Base-by-base conservation (phyloP, 2,113 vertebrate species). In the Cichladusa arquata region DNA sequence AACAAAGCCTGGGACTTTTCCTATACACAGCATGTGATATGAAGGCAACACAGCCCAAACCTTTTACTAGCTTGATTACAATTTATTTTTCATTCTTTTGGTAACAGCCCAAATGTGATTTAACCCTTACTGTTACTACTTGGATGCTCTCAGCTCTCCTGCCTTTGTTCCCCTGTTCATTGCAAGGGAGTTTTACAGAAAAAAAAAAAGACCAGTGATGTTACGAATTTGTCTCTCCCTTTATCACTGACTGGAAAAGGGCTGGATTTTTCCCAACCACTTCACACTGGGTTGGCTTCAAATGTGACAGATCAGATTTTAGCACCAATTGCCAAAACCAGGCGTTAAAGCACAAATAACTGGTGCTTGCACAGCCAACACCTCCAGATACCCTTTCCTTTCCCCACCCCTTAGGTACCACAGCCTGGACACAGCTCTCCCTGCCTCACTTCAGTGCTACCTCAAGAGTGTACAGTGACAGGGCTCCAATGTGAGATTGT, bases 1-100 rank as follows among this genome's bases (percentile, higher is more conserved):
- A 95, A 90, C 73, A 95, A 95, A 96, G 82, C 82, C 80, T 88
- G 88, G 10, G 88, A 83, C 92, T 95, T 94, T 31, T 93, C 61
- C 53, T 89, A 91, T 86, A 86, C 47, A 81, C 88, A 78, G 73
- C 48, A 45, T 38, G 17, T 18, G 74, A 91, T 48, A 60, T 4
- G 79, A 79, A 90, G 0, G 18, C 72, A 42, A 40, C 26, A 38
- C 6, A 24, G 3, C 33, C 85, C 95, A 79, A 86, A 57, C 56
- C 89, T 91, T 92, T 58, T 53, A 62, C 74, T 58, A 78, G 70
- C 61, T 80, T 47, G 78, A 81, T 71, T 82, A 82, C 38, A 72
- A 62, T 78, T 81, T 80, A 74, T 38, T 88, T 79, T 89, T 92
- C 57, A 34, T 64, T 79, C 86, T 79, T 38, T 57, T 38, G 78